These are phyloP conservation scores for Morone saxatilis DNA, from an alignment of 2,113 vertebrate species.

Conservation along the genomic window DNA sequence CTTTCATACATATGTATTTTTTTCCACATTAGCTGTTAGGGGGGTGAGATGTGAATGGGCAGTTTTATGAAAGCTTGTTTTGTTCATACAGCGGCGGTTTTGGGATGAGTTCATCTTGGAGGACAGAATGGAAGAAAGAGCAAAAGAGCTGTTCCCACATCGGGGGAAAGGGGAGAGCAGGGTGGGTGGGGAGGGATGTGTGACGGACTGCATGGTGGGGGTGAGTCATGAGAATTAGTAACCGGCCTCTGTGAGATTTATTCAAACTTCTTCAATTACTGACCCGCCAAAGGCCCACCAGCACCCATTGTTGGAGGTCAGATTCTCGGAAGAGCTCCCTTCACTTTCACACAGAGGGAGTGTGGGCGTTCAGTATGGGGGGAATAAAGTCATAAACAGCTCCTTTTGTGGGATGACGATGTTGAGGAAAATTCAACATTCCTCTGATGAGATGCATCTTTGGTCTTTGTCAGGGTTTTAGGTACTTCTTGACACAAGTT, in stretches of 20 bases:
- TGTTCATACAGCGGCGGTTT: constrained; percentile 64
- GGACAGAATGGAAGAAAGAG: constrained; percentile 73
- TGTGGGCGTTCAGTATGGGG: not conserved
- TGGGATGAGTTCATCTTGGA: constrained; percentile 78
- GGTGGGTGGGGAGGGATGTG: constrained; percentile 26
- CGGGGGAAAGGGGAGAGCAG: constrained; percentile 6
- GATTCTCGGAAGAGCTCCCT: constrained; percentile 56
- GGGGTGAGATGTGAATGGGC: constrained; percentile 58
- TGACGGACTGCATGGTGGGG: constrained; percentile 29
- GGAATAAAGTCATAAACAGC: constrained; percentile 34
- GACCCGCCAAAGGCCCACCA: constrained; percentile 38
- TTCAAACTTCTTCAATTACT: constrained; percentile 59
- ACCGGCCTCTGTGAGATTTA: constrained; percentile 53
- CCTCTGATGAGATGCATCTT: not conserved
- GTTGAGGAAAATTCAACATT: constrained; percentile 36
- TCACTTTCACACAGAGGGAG: constrained; percentile 9
- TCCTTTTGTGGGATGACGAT: constrained; percentile 38
- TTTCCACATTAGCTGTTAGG: constrained; percentile 56
- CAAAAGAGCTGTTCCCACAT: constrained; percentile 72
- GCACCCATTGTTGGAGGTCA: constrained; percentile 37
- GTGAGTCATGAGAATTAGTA: constrained; percentile 79
- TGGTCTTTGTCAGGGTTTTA: not conserved
- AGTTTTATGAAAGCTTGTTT: constrained; percentile 75
- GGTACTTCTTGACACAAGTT: not conserved
- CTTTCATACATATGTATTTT: constrained; percentile 43